Evolutionary conservation across 2,113 vertebrate species (phyloP).

Genomic region (Orcinus orca): DNA sequence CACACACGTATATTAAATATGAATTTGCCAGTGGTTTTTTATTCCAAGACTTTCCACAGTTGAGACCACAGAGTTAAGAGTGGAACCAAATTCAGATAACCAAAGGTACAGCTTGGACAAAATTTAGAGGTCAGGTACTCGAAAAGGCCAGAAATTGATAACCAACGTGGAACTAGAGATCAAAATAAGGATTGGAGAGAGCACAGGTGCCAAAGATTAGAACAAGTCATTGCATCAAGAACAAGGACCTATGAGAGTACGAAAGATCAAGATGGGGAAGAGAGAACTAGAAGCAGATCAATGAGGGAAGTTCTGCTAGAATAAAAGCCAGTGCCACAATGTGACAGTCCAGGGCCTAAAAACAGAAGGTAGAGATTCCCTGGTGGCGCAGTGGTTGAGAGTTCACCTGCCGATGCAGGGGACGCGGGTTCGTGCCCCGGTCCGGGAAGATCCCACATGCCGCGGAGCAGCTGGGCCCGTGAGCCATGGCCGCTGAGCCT

Average conservation of each 20-base stretch:
- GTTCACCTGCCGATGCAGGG: too few relatives aligned
- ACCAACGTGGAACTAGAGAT: background rate
- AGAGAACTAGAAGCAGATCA: background rate
- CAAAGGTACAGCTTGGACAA: background rate
- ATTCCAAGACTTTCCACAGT: background rate
- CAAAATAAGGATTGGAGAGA: background rate
- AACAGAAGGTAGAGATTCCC: background rate
- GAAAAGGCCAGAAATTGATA: background rate
- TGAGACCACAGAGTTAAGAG: background rate
- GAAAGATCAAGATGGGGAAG: background rate
- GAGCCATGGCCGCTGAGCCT: too few relatives aligned
- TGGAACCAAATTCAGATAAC: background rate
- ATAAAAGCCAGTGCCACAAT: background rate
- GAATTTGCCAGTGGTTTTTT: background rate
- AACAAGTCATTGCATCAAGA: background rate
- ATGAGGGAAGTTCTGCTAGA: background rate
- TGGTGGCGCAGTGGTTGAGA: too few relatives aligned
- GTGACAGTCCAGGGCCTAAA: background rate
- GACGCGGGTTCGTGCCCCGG: too few relatives aligned
- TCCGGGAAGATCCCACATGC: too few relatives aligned
- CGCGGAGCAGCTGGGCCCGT: too few relatives aligned
- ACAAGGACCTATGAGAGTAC: background rate
- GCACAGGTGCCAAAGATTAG: background rate
- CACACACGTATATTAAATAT: background rate
- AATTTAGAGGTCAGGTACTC: background rate